These are phyloP conservation scores for Tachyglossus aculeatus DNA, from an alignment of 2,797 vertebrate species.

Conservation along the genomic window DNA sequence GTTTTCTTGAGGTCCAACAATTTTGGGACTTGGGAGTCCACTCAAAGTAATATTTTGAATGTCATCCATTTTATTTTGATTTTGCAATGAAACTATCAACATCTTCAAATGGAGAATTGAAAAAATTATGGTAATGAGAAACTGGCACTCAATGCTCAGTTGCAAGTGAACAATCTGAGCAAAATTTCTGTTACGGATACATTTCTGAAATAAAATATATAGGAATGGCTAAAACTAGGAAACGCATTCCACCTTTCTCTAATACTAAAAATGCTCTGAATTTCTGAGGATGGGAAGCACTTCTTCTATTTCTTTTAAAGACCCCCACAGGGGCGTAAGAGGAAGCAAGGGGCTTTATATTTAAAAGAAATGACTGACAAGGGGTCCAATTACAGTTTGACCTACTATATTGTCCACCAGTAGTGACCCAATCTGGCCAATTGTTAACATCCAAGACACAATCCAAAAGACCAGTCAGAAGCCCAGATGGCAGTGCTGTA, in stretches of 20 bases:
- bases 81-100: no score
- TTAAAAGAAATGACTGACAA: slow-evolving; percentile 35
- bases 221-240: no score
- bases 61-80: no score
- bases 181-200: no score
- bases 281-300: slow-evolving; percentile 30
- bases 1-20: no score
- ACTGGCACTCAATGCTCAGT: no score
- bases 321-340: slow-evolving; percentile 3
- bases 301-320: slow-evolving; percentile 42
- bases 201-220: no score
- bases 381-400: slow-evolving; percentile 22
- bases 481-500: slow-evolving; percentile 64
- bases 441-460: slow-evolving; percentile 51
- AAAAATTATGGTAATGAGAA: no score
- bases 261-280: not conserved
- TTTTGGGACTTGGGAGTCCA: no score
- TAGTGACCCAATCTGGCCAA: slow-evolving; percentile 32
- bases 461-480: slow-evolving; percentile 56
- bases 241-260: not conserved
- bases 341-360: slow-evolving; percentile 27
- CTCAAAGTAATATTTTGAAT: no score
- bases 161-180: no score
- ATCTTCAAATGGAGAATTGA: no score
- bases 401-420: slow-evolving; percentile 29